Evolutionary conservation across 2,888 invertebrate genomes (phyloP), one percentile per base, ranked within the genome.

Genomic region (Drosophila mettleri): DNA sequence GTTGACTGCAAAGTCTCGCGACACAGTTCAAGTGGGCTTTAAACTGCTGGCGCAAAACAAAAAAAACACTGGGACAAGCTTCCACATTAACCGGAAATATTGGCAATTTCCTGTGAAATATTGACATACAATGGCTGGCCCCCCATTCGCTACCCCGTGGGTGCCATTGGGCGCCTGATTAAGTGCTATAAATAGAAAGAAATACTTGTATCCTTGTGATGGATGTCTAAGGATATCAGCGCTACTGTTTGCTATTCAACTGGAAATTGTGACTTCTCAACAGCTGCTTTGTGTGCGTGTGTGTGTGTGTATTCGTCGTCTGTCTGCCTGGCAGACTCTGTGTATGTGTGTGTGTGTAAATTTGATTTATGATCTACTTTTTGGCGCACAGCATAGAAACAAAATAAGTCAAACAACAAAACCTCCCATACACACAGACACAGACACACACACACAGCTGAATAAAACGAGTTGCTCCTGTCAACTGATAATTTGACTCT

Each of bases 111-210:
- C 73, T 49, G 36, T 74, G 64, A 85, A 74, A 75, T 85, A 84
- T 81, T 75, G 79, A 65, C 67, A 69, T 57, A 71, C 24, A 18
- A 52, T 38, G 31, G 24, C 43, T 12, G 10, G 14, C 20, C 33
- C 4, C 24, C 14, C 10, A 9, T 10, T 10, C 4, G 22, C 34
- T 5, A 1, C 20, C 33, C 29, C n/a, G 2, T 14, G 29, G 34
- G 34, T 20, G 33, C 33, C 34, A 34, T 49, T 34, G 34, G 33
- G 16, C 66, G 76, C 57, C 78, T 83, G 86, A 83, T 84, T 83
- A 83, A 84, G 83, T 84, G 79, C 83, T 86, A 83, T 72, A 83
- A 84, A 83, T 83, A 83, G 86, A 86, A 41, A 74, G 53, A 77
- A 73, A 86, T 69, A 75, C 84, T 69, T 60, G 71, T 71, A 74